Conservation (phyloP, 2,888 invertebrate genomes). For the Drosophila helvetica region DNA sequence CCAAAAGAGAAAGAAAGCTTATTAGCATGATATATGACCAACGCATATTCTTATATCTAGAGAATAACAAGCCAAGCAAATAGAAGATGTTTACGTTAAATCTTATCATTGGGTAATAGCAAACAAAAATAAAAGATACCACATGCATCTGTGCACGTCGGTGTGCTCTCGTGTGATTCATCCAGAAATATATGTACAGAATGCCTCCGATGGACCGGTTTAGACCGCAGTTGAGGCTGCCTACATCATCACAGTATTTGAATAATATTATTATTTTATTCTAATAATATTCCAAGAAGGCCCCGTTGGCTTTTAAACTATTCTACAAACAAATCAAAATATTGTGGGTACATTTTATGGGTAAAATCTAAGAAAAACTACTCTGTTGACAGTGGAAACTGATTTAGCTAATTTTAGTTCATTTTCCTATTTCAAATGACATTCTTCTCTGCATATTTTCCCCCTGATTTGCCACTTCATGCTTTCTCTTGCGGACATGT, state of each 20-base stretch:
- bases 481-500: constrained; percentile 6
- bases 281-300: too few species aligned
- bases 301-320: too few species aligned
- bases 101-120: neutral
- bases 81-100: neutral
- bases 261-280: too few species aligned
- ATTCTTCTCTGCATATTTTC: neutral
- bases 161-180: neutral
- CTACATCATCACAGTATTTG: too few species aligned
- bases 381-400: neutral
- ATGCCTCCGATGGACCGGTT: neutral
- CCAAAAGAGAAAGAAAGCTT: neutral
- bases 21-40: neutral
- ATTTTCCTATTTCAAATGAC: neutral
- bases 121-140: neutral
- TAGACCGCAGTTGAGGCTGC: too few species aligned
- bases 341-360: too few species aligned
- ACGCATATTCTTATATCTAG: neutral
- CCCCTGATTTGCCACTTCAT: neutral
- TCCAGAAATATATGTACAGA: neutral
- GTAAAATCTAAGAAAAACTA: neutral
- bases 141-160: too few species aligned
- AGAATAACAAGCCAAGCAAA: neutral
- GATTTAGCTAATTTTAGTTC: neutral
- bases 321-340: too few species aligned